Percentiles rank a stretch among this genome's conserved stretches.
Conservation (phyloP, 2,797 vertebrate species). For the Chiloscyllium punctatum region DNA sequence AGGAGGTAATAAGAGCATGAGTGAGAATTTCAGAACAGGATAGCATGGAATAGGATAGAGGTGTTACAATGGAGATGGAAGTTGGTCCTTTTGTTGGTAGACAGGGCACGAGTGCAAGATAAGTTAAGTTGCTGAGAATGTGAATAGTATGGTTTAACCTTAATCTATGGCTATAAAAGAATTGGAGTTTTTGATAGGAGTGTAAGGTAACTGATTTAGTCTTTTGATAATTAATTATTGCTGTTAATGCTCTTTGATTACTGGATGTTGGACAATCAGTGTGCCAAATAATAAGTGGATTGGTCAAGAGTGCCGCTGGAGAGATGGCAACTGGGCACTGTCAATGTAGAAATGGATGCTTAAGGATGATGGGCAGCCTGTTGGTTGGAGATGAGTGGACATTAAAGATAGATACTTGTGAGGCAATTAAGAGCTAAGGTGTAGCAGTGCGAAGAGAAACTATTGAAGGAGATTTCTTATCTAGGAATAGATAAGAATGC, state of each 20-base stretch:
- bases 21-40: neutral
- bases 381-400: neutral
- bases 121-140: no score
- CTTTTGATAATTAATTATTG: no score
- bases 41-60: neutral
- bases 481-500: neutral
- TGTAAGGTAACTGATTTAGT: no score
- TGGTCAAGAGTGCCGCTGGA: neutral
- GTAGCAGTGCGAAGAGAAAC: neutral
- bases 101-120: neutral
- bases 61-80: neutral
- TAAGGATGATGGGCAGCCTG: neutral
- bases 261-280: no score
- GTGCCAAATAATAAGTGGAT: neutral
- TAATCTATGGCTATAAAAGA: no score
- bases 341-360: neutral
- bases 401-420: neutral
- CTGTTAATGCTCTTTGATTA: no score
- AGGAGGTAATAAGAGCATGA: neutral
- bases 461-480: neutral
- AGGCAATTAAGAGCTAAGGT: no score
- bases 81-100: neutral
- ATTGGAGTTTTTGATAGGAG: no score
- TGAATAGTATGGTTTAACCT: no score
- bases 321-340: neutral